Evolutionary conservation across 2,888 invertebrate species (phyloP), one percentile per base, ranked within the genome.

Genomic region (Stictocephala bisonia): DNA sequence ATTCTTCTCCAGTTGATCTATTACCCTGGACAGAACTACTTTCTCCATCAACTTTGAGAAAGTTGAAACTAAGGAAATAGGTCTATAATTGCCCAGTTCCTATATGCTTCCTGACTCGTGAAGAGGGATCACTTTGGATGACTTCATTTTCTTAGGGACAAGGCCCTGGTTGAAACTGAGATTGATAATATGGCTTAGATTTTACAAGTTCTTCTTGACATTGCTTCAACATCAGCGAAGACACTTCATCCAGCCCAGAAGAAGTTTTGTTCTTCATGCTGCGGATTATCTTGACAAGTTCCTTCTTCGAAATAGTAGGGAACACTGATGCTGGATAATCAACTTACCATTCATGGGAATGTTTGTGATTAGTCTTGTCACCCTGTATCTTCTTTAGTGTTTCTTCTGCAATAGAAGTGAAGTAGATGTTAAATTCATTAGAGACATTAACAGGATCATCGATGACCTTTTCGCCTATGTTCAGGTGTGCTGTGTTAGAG

Each of bases 41-140:
- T 56, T 56, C 15, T 56, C 56, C 27, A 56, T n/a, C 44, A 50
- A 15, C 50, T 50, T 50, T 3, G 56, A 56, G 15, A 56, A 56
- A n/a, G 56, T 56, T 27, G 56, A 56, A 7, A 56, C 58, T 18
- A 58, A 20, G 6, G 56, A 58, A 58, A 58, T 58, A 11, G 58
- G 58, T 35, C 58, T 58, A 20, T 35, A 58, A n/a, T 58, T 58
- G 20, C 58, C 35, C 35, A 58, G 22, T 35, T 58, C 58, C 7
- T 18, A 4, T 58, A 6, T 31, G 35, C 35, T 58, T 20, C 58
- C 58, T 20, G 2, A 7, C 20, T 58, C 35, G 35, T 58, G 35
- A 15, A 58, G 35, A 9, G 58, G 35, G 20, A 58, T 20, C 2
- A 58, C 58, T 27, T 56, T 56, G 15, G 56, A 56, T 15, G 29